These are phyloP conservation scores for Cephalopterus ornatus DNA, from an alignment of 2,113 vertebrate species.

Conservation along the genomic window DNA sequence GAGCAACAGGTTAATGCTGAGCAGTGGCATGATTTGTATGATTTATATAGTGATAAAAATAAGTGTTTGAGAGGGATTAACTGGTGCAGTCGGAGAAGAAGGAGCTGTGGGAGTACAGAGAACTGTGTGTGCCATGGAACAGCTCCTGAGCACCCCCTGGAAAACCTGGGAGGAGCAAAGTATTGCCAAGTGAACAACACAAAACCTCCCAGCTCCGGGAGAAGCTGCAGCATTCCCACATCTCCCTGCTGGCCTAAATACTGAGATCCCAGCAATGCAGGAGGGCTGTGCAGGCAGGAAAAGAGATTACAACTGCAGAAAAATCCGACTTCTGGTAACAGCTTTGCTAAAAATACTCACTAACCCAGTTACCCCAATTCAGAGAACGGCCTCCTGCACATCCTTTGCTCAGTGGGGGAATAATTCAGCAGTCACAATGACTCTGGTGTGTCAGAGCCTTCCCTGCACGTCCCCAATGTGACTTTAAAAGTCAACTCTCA, in stretches of 20 bases:
- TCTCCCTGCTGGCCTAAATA: neutral
- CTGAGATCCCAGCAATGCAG: neutral
- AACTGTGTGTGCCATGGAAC: neutral
- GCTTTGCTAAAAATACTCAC: slow-evolving; percentile 22
- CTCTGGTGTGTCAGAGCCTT: neutral
- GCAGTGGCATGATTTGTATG: neutral
- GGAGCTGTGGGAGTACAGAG: neutral
- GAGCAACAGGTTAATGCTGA: neutral
- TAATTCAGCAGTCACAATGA: neutral
- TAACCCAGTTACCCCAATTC: slow-evolving; percentile 31
- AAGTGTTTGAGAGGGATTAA: neutral
- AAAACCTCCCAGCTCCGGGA: neutral
- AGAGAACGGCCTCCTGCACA: neutral
- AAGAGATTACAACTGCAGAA: neutral
- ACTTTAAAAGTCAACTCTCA: neutral
- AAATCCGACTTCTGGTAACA: neutral
- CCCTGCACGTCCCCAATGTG: neutral
- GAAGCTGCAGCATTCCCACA: neutral
- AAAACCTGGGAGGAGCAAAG: neutral
- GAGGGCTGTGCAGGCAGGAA: neutral
- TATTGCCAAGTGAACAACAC: neutral
- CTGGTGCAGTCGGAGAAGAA: neutral
- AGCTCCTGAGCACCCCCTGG: neutral
- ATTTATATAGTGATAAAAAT: neutral
- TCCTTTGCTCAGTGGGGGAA: neutral